Evolutionary conservation across 2,797 vertebrate species (phyloP).

Genomic region (Okamejei kenojei): DNA sequence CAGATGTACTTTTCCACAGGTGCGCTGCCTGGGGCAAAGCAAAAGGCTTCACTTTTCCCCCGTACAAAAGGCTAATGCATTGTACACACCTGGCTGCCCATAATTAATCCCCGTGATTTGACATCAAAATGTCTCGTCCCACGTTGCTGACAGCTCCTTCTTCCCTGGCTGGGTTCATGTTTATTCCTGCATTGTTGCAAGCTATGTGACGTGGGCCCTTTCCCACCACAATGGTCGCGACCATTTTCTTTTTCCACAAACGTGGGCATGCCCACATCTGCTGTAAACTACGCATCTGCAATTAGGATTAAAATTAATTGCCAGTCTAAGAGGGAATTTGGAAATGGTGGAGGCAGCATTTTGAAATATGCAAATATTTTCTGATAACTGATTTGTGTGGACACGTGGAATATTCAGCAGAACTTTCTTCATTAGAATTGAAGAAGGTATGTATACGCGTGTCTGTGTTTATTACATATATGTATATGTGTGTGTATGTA

Average conservation of each 20-base stretch:
- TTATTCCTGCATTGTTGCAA: conserved; percentile 70
- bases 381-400: conserved; percentile 19
- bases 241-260: conserved; percentile 58
- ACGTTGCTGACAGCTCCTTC: conserved; percentile 64
- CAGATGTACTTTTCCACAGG: conserved; percentile 28
- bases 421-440: conserved; percentile 10
- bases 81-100: conserved; percentile 70
- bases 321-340: conserved; percentile 36
- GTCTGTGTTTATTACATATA: too few species aligned
- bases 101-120: conserved; percentile 68
- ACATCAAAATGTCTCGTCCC: conserved; percentile 72
- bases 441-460: too few species aligned
- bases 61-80: conserved; percentile 29
- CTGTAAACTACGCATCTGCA: conserved; percentile 54
- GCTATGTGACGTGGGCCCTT: conserved; percentile 64
- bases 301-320: conserved; percentile 39
- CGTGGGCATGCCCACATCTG: conserved; percentile 66
- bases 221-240: conserved; percentile 57
- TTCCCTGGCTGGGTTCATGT: conserved; percentile 69
- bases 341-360: conserved; percentile 25
- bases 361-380: conserved; percentile 35
- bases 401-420: not conserved
- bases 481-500: too few species aligned
- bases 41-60: conserved; percentile 13
- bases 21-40: conserved; percentile 23